Percentiles rank a stretch among this genome's conserved stretches.
These are phyloP conservation scores for Xyrauchen texanus DNA, from an alignment of 2,113 vertebrate species.

Conservation along the genomic window DNA sequence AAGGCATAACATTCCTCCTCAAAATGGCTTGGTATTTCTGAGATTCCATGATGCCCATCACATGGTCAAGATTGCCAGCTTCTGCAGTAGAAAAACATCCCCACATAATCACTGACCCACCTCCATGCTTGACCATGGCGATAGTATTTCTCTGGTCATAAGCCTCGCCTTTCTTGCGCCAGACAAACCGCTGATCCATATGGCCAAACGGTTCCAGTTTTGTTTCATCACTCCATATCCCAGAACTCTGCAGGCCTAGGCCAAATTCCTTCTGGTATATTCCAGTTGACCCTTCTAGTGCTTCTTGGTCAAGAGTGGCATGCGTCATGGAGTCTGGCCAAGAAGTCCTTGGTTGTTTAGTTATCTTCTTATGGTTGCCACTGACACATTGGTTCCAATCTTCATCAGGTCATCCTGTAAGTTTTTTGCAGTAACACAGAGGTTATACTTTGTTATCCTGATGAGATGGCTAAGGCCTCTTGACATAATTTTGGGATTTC, in stretches of 20 bases:
- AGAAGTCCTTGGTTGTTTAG: conserved; percentile 16
- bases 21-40: neutral
- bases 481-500: neutral
- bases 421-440: neutral
- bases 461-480: neutral
- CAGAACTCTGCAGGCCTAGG: neutral
- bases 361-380: neutral
- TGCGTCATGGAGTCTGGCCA: neutral
- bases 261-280: conserved; percentile 18
- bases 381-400: neutral
- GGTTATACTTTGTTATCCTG: neutral
- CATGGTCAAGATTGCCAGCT: conserved; percentile 13
- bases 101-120: conserved; percentile 6
- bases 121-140: conserved; percentile 8
- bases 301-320: neutral
- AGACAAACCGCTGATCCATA: conserved; percentile 14
- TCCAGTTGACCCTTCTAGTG: neutral
- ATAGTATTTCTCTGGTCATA: conserved; percentile 19
- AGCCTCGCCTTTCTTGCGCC: neutral
- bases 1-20: neutral
- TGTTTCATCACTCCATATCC: conserved; percentile 24
- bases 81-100: conserved; percentile 7
- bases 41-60: neutral
- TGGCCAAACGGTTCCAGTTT: conserved; percentile 17
- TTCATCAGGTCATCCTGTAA: conserved; percentile 4